These are phyloP conservation scores for Leptarthrus brevirostris DNA, from an alignment of 2,888 invertebrate species.

Conservation along the genomic window DNA sequence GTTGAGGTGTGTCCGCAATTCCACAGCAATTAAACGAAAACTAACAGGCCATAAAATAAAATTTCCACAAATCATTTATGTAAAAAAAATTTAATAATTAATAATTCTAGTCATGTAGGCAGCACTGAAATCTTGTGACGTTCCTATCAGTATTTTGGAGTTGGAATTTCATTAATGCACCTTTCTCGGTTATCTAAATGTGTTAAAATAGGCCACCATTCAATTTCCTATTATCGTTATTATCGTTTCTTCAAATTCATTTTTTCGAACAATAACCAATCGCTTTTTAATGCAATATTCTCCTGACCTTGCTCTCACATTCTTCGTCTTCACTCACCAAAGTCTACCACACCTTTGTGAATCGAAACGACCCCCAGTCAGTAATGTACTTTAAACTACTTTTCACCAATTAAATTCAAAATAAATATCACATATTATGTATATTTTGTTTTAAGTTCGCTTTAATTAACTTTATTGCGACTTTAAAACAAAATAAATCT, in stretches of 20 bases:
- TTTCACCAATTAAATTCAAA: not conserved
- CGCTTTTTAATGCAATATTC: conserved; percentile 1
- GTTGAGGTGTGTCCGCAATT: not conserved
- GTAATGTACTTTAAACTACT: not conserved
- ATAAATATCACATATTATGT: not conserved
- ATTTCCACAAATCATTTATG: conserved; percentile 18
- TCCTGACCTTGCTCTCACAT: conserved; percentile 41
- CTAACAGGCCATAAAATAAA: conserved; percentile 32
- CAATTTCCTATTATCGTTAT: not conserved
- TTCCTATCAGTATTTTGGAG: not conserved
- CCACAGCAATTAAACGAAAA: not conserved
- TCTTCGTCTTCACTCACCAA: conserved; percentile 43
- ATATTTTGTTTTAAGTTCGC: not conserved
- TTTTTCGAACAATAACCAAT: not conserved
- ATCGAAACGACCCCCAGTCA: not conserved
- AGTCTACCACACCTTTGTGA: conserved; percentile 40
- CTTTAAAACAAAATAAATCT: not conserved
- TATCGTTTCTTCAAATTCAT: not conserved
- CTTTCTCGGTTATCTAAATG: not conserved
- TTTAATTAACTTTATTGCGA: not conserved
- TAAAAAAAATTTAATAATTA: not conserved
- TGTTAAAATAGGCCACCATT: not conserved
- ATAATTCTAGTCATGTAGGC: conserved; percentile 29
- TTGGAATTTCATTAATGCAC: not conserved
- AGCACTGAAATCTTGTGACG: conserved; percentile 35